phyloP scores from a whole-genome alignment of 2,797 vertebrate species.

The Channallabes apus region DNA sequence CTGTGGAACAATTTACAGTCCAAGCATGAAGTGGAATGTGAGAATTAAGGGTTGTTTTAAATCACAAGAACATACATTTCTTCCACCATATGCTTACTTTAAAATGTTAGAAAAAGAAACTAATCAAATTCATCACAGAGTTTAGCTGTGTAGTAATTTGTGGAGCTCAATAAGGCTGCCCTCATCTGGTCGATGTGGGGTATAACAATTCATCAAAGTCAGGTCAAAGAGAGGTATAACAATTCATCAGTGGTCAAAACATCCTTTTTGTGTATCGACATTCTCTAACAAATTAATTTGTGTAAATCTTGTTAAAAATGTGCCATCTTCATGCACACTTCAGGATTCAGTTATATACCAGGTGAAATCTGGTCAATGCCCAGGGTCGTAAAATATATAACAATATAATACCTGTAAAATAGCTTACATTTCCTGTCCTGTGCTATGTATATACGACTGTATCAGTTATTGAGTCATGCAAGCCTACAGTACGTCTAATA shows the following conservation, averaged over 20 bases:
- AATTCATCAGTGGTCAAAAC: neutral
- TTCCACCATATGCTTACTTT: too few relatives aligned
- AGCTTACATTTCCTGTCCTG: too few relatives aligned
- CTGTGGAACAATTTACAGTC: neutral
- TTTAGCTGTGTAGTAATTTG: neutral
- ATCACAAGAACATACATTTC: neutral
- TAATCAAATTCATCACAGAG: neutral
- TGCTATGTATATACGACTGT: too few relatives aligned
- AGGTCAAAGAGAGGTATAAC: constrained; percentile 31
- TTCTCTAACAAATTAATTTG: neutral
- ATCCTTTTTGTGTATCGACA: neutral
- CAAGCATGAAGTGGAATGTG: neutral
- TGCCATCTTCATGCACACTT: neutral
- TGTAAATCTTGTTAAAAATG: neutral
- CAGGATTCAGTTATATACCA: neutral
- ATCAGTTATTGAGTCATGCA: too few relatives aligned
- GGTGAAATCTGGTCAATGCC: neutral
- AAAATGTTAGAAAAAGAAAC: neutral
- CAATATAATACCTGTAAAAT: too few relatives aligned
- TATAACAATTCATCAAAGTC: constrained; percentile 7
- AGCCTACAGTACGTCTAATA: too few relatives aligned
- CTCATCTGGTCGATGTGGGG: constrained; percentile 52
- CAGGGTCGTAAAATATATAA: too few relatives aligned
- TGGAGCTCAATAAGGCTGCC: constrained; percentile 20
- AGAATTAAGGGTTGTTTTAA: neutral